A percentile compares a stretch with the other conserved stretches of the same genome.
phyloP scores from a whole-genome alignment of 1,140 invertebrate genomes.

The Melipona quadrifasciata region DNA sequence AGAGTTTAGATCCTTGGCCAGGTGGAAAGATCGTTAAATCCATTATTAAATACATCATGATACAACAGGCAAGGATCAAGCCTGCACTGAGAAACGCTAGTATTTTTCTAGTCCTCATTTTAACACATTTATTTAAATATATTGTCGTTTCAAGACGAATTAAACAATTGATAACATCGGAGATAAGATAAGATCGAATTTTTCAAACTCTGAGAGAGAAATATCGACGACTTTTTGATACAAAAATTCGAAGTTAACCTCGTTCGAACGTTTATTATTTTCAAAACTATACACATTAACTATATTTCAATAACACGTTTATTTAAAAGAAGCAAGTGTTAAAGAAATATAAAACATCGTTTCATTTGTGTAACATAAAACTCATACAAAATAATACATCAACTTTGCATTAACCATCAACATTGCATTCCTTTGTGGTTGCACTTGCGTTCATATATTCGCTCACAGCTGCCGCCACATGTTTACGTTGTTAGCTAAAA shows the following conservation, averaged over 20 bases:
- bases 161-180: conserved; percentile 7
- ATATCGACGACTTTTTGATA: not conserved
- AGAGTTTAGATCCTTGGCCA: conserved; percentile 65
- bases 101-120: conserved; percentile 77
- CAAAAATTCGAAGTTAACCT: conserved; percentile 7
- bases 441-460: not conserved
- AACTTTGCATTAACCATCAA: not conserved
- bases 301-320: conserved; percentile 1
- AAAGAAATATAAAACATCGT: not conserved
- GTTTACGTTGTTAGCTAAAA: not conserved
- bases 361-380: conserved; percentile 3
- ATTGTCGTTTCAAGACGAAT: not conserved
- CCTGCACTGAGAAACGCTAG: conserved; percentile 77
- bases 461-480: not conserved
- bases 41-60: conserved; percentile 79
- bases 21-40: conserved; percentile 76
- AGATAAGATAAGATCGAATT: not conserved
- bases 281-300: conserved; percentile 10
- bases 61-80: conserved; percentile 75
- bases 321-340: not conserved
- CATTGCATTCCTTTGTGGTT: not conserved
- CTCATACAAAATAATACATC: not conserved
- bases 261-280: not conserved
- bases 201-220: not conserved
- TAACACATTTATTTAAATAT: conserved; percentile 37